Conservation (phyloP, 2,888 invertebrate genomes). For the Drosophila formosana region DNA sequence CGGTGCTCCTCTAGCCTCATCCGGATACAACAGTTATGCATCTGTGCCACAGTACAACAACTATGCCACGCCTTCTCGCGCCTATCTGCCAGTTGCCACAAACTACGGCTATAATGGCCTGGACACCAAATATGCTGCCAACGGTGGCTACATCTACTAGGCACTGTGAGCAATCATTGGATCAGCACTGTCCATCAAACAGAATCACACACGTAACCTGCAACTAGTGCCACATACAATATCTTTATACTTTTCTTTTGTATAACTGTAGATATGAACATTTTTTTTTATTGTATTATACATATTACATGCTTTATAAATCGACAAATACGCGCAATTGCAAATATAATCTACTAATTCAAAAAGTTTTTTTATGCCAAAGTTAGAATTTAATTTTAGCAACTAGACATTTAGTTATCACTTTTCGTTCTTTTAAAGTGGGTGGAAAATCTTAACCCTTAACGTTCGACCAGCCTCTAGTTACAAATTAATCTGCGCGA, state of each 20-base stretch:
- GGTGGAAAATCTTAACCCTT: no score
- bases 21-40: constrained; percentile 61
- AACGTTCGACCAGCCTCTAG: no score
- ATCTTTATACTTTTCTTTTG: constrained; percentile 19
- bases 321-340: not conserved
- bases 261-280: constrained; percentile 1
- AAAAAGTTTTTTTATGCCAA: not conserved
- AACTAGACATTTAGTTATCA: no score
- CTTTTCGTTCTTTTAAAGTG: no score
- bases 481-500: no score
- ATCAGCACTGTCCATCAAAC: not conserved
- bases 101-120: constrained; percentile 57
- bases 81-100: constrained; percentile 54
- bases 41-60: constrained; percentile 57
- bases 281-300: not conserved
- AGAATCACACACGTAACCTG: not conserved
- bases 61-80: constrained; percentile 60
- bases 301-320: not conserved
- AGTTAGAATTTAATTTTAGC: no score
- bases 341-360: not conserved
- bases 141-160: constrained; percentile 81
- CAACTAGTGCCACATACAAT: not conserved
- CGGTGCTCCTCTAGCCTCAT: constrained; percentile 35
- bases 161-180: not conserved
- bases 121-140: constrained; percentile 76